Base-by-base conservation (phyloP, 2,888 invertebrate species). In the Phania funesta region DNA sequence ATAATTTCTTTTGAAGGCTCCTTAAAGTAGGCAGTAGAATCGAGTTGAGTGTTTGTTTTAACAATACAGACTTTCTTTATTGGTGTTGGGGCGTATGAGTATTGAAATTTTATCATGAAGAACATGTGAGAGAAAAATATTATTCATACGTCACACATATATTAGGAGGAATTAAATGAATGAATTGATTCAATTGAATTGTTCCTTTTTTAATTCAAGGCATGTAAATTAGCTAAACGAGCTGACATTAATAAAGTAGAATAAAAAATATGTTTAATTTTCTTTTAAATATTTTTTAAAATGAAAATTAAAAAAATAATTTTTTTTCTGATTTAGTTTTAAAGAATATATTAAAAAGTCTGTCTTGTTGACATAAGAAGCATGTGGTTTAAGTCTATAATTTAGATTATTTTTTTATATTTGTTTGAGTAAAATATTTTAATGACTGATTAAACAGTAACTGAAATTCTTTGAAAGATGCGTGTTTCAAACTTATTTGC, bases 1-100 rank as follows among this genome's bases (percentile, higher is more conserved):
- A 26, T 26, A 26, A 6, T 26, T 38, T 38, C 2, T 1, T 32
- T 32, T 38, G n/a, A 38, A 11, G 35, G 54, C 83, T 56, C 84
- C 85, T 74, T 38, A 82, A 84, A 76, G 41, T 83, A 85, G 32
- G 75, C 85, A 71, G 20, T 68, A 38, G 0, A 29, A 74, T 62
- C 67, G 29, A 16, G 29, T 9, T 22, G 0, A 16, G 20, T n/a
- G 5, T 54, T 46, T 32, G 11, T 20, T 16, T n/a, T 0, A 1
- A 29, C 11, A 0, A 24, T 9, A 24, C 13, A 11, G 3, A 18
- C 3, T 58, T 16, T 16, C 13, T 38, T 32, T 22, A 9, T 46
- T 50, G 5, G 20, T 44, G 20, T 20, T 50, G 9, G 1, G 62
- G 22, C 79, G 75, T 80, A 80, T 80, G 80, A 75, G 68, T 75